A percentile compares a stretch with the other conserved stretches of the same genome.
phyloP scores from a whole-genome alignment of 2,888 invertebrate species.

The Anthoptus insignis region DNA sequence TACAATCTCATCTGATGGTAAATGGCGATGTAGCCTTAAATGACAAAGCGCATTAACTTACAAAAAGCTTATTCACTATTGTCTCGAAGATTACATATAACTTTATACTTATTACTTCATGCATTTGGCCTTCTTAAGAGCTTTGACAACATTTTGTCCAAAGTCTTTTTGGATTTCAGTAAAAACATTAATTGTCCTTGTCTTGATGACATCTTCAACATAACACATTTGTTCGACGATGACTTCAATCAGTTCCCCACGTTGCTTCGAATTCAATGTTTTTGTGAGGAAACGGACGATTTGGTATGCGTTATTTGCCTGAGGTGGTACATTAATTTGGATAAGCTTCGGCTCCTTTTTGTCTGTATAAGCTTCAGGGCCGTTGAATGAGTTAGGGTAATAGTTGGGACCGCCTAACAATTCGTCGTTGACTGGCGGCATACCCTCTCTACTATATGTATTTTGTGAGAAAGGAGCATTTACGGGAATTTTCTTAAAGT shows the following conservation, averaged over 20 bases:
- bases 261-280: slow-evolving; percentile 91
- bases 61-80: too few relatives aligned
- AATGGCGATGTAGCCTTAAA: too few relatives aligned
- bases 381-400: slow-evolving; percentile 96
- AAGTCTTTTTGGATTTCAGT: not conserved
- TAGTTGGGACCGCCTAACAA: slow-evolving; percentile 97
- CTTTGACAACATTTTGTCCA: not conserved
- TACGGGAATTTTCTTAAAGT: slow-evolving; percentile 95
- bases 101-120: too few relatives aligned
- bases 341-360: slow-evolving; percentile 81
- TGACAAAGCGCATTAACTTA: too few relatives aligned
- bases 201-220: not conserved
- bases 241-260: slow-evolving; percentile 91
- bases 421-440: slow-evolving; percentile 88
- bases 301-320: slow-evolving; percentile 89
- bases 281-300: slow-evolving; percentile 72
- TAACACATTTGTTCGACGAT: slow-evolving; percentile 78
- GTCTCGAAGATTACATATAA: too few relatives aligned
- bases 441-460: slow-evolving; percentile 96
- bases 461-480: slow-evolving; percentile 94
- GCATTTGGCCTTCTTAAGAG: not conserved
- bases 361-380: slow-evolving; percentile 89
- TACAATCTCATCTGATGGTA: too few relatives aligned
- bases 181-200: slow-evolving; percentile 68
- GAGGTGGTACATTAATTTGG: slow-evolving; percentile 88